Conservation (phyloP, 2,797 vertebrate species). For the Bovichtus variegatus region DNA sequence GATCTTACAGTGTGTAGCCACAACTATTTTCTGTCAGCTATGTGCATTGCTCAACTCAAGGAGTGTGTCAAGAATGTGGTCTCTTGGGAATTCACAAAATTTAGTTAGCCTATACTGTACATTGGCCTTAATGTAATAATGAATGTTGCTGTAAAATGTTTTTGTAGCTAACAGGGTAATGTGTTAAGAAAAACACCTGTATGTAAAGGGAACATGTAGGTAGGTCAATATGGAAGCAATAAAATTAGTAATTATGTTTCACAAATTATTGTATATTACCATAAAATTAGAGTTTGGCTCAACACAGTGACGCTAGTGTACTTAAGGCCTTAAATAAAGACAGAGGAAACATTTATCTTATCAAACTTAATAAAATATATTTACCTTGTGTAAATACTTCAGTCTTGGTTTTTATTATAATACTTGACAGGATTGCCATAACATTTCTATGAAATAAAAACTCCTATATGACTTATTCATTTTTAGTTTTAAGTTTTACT, state of each 20-base stretch:
- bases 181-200: background rate
- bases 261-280: background rate
- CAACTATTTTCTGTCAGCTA: conserved; percentile 78
- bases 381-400: no score
- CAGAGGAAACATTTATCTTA: background rate
- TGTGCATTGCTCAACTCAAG: conserved; percentile 61
- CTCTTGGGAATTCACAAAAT: conserved; percentile 66
- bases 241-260: background rate
- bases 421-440: background rate
- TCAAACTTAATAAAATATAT: background rate
- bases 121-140: conserved; percentile 15
- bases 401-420: background rate
- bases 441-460: background rate
- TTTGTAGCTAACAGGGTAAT: background rate
- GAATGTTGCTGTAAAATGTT: background rate
- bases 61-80: conserved; percentile 71
- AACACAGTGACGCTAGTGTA: background rate
- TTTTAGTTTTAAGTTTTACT: background rate
- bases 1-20: conserved; percentile 77
- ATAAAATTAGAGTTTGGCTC: background rate
- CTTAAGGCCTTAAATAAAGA: background rate
- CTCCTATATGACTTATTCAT: no score
- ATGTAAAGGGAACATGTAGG: background rate
- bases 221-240: background rate
- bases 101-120: conserved; percentile 22